These are phyloP conservation scores for Eleginops maclovinus DNA, from an alignment of 2,113 vertebrate genomes.

Conservation along the genomic window DNA sequence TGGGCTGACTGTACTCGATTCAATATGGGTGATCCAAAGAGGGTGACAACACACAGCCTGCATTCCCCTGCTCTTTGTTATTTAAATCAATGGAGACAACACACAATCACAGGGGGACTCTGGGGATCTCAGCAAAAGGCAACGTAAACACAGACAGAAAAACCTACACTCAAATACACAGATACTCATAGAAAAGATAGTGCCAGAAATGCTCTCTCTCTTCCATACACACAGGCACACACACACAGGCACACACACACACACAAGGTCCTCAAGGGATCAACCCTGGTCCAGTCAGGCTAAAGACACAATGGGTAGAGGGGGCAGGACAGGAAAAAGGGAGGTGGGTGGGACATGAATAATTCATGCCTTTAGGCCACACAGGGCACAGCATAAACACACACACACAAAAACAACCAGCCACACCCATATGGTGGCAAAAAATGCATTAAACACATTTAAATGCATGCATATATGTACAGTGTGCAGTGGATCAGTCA, in stretches of 20 bases:
- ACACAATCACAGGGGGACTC: conserved; percentile 60
- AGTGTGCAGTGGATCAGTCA: background rate
- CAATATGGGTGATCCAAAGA: conserved; percentile 53
- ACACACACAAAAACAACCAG: conserved; percentile 31
- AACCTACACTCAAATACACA: conserved; percentile 25
- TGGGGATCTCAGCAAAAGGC: conserved; percentile 36
- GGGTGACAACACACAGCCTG: conserved; percentile 53
- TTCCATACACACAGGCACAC: conserved; percentile 4
- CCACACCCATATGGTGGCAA: conserved; percentile 21
- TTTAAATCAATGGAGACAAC: conserved; percentile 71
- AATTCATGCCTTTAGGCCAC: conserved; percentile 66
- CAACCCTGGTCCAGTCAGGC: conserved; percentile 25
- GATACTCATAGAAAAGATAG: conserved; percentile 27
- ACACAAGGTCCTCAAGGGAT: conserved; percentile 43
- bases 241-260: conserved; percentile 15
- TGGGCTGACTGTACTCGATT: conserved; percentile 57
- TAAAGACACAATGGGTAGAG: conserved; percentile 57
- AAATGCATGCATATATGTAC: background rate
- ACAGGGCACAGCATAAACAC: conserved; percentile 53
- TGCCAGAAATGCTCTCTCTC: background rate
- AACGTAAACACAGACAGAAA: conserved; percentile 23
- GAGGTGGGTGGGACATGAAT: conserved; percentile 66
- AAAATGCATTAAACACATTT: background rate
- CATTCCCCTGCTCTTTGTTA: conserved; percentile 75
- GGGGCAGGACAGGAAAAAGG: conserved; percentile 46